These are phyloP conservation scores for Turritopsis dohrnii DNA, from an alignment of 30 jellyfish, hydroid and myxozoan species.

Conservation along the genomic window DNA sequence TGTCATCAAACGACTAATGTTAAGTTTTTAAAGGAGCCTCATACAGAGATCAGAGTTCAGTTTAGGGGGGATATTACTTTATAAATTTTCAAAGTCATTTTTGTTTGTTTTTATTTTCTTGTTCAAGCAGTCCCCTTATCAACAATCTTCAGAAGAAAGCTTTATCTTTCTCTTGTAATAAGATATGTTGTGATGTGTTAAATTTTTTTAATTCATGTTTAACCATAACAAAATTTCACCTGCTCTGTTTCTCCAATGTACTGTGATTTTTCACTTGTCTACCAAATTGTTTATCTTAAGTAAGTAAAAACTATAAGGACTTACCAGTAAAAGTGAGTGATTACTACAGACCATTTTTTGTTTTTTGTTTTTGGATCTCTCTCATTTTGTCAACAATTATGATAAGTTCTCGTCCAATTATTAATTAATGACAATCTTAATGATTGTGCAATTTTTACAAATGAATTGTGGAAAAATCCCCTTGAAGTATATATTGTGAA, in stretches of 20 bases:
- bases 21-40: background rate
- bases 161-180: background rate
- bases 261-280: background rate
- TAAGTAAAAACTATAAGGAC: too few species aligned
- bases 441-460: background rate
- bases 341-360: background rate
- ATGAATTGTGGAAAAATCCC: background rate
- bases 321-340: background rate
- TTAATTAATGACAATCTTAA: background rate
- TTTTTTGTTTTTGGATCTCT: background rate
- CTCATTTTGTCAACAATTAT: background rate
- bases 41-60: background rate
- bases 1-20: conserved; percentile 3
- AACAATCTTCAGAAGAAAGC: background rate
- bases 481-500: background rate
- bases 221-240: background rate
- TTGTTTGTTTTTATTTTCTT: background rate
- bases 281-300: background rate
- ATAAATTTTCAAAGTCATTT: too few species aligned
- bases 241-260: too few species aligned
- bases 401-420: too few species aligned
- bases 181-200: background rate
- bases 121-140: background rate
- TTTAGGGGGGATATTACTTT: background rate
- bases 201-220: background rate